Percentiles rank a stretch among this genome's conserved stretches.
Evolutionary conservation across 2,888 invertebrate genomes (phyloP).

Genomic region (Caenorhabditis sp.): DNA sequence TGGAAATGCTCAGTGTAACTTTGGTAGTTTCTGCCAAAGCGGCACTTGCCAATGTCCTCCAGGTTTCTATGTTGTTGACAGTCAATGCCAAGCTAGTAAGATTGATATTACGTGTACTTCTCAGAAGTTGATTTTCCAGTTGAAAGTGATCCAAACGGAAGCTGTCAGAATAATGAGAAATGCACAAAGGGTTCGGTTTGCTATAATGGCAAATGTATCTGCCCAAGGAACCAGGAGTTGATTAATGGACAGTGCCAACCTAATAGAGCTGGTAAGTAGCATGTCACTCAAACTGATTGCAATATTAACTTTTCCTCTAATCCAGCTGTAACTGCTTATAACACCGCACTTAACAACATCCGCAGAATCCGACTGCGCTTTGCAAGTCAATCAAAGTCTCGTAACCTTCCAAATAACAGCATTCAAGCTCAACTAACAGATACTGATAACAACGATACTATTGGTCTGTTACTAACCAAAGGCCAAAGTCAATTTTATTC

Average conservation of each 20-base stretch:
- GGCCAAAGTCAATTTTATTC: too few species aligned
- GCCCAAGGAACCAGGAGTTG: slow-evolving; percentile 58
- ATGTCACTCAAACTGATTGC: neutral
- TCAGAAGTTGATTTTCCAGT: slow-evolving; percentile 33
- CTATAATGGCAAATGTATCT: slow-evolving; percentile 75
- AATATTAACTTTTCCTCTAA: slow-evolving; percentile 9
- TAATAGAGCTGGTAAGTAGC: slow-evolving; percentile 78
- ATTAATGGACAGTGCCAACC: slow-evolving; percentile 81
- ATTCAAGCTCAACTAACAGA: slow-evolving; percentile 30
- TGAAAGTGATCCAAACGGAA: slow-evolving; percentile 68
- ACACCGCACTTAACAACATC: slow-evolving; percentile 59
- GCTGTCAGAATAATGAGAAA: slow-evolving; percentile 69
- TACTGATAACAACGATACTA: slow-evolving; percentile 6
- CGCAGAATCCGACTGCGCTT: slow-evolving; percentile 55
- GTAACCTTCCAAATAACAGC: slow-evolving; percentile 18
- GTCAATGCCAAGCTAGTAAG: slow-evolving; percentile 55
- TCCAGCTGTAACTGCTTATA: slow-evolving; percentile 51
- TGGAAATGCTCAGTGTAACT: slow-evolving; percentile 82
- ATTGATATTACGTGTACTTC: neutral
- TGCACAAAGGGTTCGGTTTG: slow-evolving; percentile 81
- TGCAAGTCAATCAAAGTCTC: slow-evolving; percentile 57
- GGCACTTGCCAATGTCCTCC: slow-evolving; percentile 69
- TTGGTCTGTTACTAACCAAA: slow-evolving; percentile 33
- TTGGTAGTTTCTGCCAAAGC: slow-evolving; percentile 78
- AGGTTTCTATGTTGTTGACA: slow-evolving; percentile 60